Conservation (phyloP, 2,113 vertebrate genomes). For the Okapia johnstoni region DNA sequence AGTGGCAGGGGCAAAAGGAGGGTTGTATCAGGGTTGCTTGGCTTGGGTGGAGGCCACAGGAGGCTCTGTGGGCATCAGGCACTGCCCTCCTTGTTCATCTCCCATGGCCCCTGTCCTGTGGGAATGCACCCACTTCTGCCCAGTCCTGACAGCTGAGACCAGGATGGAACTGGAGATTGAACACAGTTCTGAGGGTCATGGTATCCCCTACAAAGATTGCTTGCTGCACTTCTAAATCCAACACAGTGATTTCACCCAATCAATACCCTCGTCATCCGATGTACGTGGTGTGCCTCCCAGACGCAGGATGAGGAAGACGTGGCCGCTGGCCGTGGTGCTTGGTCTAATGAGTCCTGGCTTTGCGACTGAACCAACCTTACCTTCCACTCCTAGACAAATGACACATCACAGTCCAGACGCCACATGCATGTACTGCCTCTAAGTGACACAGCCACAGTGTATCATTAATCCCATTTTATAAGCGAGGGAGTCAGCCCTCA, state of each 20-base stretch:
- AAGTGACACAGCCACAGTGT: fast-evolving
- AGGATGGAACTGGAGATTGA: fast-evolving
- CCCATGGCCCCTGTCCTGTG: fast-evolving
- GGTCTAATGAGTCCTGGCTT: too few species aligned
- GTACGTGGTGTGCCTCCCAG: fast-evolving
- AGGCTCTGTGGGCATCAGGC: not conserved
- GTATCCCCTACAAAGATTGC: fast-evolving
- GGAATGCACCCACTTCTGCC: fast-evolving
- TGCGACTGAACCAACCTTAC: fast-evolving
- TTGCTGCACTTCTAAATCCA: not conserved
- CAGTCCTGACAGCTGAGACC: fast-evolving
- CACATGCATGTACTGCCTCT: fast-evolving
- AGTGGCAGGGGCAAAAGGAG: fast-evolving
- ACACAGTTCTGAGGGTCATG: fast-evolving
- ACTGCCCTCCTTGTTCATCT: not conserved
- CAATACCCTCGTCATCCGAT: fast-evolving
- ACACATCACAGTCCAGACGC: fast-evolving
- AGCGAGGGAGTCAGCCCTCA: not conserved
- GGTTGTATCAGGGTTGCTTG: not conserved
- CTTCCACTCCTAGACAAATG: not conserved
- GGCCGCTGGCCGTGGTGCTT: fast-evolving
- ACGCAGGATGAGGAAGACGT: fast-evolving
- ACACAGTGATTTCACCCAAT: not conserved
- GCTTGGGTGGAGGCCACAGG: not conserved
- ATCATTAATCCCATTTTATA: not conserved